Conservation (phyloP, 2,797 vertebrate species). For the Sus cebifrons region DNA sequence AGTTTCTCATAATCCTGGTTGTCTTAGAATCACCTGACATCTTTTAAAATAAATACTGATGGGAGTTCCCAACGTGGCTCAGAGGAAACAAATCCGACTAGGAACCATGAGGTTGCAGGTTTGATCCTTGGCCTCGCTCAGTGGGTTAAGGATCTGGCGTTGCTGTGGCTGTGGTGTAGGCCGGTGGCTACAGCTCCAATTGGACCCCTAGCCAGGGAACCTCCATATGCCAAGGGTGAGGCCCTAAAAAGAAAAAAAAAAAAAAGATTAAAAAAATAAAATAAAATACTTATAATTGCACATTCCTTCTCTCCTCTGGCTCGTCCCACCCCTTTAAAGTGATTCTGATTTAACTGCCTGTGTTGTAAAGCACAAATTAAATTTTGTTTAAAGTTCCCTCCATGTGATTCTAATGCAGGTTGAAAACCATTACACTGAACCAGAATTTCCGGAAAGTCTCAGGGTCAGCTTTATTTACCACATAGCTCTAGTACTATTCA, state of each 20-base stretch:
- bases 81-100: too few relatives aligned
- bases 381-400: background rate
- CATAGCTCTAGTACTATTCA: background rate
- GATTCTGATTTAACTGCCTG: background rate
- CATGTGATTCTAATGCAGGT: background rate
- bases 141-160: too few relatives aligned
- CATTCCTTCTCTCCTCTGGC: background rate
- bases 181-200: too few relatives aligned
- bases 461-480: background rate
- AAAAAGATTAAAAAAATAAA: too few relatives aligned
- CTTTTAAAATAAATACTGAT: slow-evolving; percentile 10
- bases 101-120: too few relatives aligned
- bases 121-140: too few relatives aligned
- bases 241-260: too few relatives aligned
- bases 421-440: background rate
- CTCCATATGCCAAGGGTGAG: too few relatives aligned
- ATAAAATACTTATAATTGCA: background rate
- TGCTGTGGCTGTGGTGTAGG: too few relatives aligned
- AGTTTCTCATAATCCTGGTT: background rate
- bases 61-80: too few relatives aligned
- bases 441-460: background rate
- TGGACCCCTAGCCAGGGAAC: too few relatives aligned
- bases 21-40: background rate
- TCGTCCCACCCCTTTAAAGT: fast-evolving
- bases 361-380: background rate